phyloP scores from a whole-genome alignment of 1,140 invertebrate species.

The Lucilia sericata region DNA sequence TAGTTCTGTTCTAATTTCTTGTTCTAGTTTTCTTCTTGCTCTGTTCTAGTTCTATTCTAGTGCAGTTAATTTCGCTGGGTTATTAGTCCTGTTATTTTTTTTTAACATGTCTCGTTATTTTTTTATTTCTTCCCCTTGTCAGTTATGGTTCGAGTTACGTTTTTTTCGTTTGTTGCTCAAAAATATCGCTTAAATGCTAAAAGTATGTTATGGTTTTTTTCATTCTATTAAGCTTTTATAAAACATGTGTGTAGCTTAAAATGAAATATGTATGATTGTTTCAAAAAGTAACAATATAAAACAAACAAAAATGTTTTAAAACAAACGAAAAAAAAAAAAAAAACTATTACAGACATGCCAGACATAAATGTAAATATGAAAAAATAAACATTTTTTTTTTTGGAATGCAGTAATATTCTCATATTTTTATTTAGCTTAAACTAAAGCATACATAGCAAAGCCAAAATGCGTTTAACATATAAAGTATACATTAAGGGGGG shows the following conservation, averaged over 20 bases:
- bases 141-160: not conserved
- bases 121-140: not conserved
- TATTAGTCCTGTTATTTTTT: not conserved
- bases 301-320: not conserved
- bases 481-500: not conserved
- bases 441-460: not conserved
- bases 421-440: not conserved
- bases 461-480: not conserved
- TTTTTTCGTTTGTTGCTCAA: not conserved
- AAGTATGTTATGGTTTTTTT: not conserved
- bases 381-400: not conserved
- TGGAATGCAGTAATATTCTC: not conserved
- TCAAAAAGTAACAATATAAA: not conserved
- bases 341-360: not conserved
- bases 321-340: not conserved
- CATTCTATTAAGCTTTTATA: not conserved
- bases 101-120: not conserved
- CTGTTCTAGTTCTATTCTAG: no score
- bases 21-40: no score
- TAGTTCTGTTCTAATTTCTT: no score
- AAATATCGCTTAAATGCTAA: not conserved
- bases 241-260: not conserved
- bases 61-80: no score
- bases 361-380: slow-evolving; percentile 17
- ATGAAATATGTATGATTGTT: slow-evolving; percentile 20